Conservation (phyloP, 1,140 invertebrate genomes). For the Drosophila pectinifera region DNA sequence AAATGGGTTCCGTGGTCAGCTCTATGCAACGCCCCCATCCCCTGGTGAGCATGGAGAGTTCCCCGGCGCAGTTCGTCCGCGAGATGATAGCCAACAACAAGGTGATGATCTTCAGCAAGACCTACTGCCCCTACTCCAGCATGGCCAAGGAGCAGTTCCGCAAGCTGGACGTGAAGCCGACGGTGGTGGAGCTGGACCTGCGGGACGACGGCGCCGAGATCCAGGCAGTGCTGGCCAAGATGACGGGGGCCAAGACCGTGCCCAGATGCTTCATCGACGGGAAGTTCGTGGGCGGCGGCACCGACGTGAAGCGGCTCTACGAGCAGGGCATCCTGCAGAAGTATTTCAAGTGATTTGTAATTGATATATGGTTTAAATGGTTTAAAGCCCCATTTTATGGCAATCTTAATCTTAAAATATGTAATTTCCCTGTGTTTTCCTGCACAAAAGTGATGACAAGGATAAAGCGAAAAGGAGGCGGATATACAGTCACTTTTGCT, state of each 20-base stretch:
- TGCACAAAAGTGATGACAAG: slow-evolving; percentile 8
- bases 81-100: slow-evolving; percentile 89
- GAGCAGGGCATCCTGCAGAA: slow-evolving; percentile 88
- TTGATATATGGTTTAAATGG: too few relatives aligned
- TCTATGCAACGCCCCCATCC: slow-evolving; percentile 48
- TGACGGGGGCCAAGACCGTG: slow-evolving; percentile 94
- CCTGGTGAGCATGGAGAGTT: slow-evolving; percentile 60
- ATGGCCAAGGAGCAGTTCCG: slow-evolving; percentile 92
- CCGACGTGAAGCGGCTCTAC: slow-evolving; percentile 92
- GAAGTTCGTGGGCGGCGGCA: slow-evolving; percentile 95
- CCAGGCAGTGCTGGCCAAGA: slow-evolving; percentile 90
- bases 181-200: slow-evolving; percentile 92
- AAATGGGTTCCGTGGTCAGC: slow-evolving; percentile 73
- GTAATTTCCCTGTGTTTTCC: not conserved
- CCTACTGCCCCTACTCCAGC: slow-evolving; percentile 94
- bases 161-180: slow-evolving; percentile 89
- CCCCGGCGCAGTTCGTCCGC: slow-evolving; percentile 85
- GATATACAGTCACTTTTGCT: not conserved
- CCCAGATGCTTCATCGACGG: slow-evolving; percentile 96
- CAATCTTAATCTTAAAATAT: not conserved
- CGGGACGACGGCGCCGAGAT: slow-evolving; percentile 91
- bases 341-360: slow-evolving; percentile 70
- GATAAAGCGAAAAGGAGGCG: slow-evolving; percentile 4
- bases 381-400: too few relatives aligned
- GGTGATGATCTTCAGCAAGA: slow-evolving; percentile 96